Percentiles rank a stretch among this genome's conserved stretches.
phyloP scores from a whole-genome alignment of 1,140 invertebrate genomes.

The Drosophila guanche region DNA sequence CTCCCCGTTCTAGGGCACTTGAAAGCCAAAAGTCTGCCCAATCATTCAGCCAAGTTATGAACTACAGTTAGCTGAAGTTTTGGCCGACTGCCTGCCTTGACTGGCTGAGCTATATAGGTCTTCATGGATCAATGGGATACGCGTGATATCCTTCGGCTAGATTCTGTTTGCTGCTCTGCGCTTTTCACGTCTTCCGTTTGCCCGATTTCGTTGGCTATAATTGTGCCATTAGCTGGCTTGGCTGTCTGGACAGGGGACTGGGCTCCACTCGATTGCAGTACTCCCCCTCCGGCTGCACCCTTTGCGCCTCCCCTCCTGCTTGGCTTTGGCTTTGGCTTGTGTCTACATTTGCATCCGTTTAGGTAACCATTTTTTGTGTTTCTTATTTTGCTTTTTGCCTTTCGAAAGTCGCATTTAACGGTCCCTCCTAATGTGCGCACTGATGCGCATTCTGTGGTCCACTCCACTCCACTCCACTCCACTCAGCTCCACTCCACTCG shows the following conservation, averaged over 20 bases:
- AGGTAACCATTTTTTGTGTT: constrained; percentile 30
- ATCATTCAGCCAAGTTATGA: constrained; percentile 80
- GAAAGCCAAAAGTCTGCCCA: constrained; percentile 56
- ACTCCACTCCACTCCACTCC: not conserved
- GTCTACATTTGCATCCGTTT: constrained; percentile 81
- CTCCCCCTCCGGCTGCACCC: not conserved
- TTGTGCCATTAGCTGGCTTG: constrained; percentile 75
- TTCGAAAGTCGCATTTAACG: constrained; percentile 78
- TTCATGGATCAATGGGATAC: constrained; percentile 83
- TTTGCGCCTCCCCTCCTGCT: not conserved
- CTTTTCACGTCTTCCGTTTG: constrained; percentile 77
- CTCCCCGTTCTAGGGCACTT: constrained; percentile 3
- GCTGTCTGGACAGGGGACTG: constrained; percentile 7
- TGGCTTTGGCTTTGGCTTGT: constrained; percentile 51
- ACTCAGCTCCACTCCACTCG: not conserved
- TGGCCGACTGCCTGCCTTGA: constrained; percentile 19
- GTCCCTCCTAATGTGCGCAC: constrained; percentile 71
- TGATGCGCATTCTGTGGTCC: constrained; percentile 64
- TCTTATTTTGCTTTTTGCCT: constrained; percentile 13
- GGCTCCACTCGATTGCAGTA: constrained; percentile 23
- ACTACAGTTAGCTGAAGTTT: constrained; percentile 70
- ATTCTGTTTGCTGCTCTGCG: constrained; percentile 65
- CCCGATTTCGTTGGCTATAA: constrained; percentile 74
- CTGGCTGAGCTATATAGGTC: constrained; percentile 64
- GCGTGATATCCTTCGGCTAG: constrained; percentile 83